Evolutionary conservation across 2,797 vertebrate genomes (phyloP).

Genomic region (Microhierax caerulescens): DNA sequence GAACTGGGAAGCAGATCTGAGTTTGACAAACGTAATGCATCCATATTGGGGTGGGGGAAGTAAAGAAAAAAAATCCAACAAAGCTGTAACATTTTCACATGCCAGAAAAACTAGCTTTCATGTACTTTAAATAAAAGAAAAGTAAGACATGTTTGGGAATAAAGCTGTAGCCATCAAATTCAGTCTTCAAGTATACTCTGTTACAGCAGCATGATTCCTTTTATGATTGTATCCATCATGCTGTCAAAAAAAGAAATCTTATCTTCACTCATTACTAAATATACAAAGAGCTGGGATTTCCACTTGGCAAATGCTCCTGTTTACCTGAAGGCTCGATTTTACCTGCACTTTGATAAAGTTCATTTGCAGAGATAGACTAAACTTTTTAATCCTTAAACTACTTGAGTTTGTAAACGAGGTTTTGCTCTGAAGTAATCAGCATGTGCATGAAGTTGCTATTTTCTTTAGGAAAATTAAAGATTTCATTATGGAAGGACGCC

Average conservation of each 20-base stretch:
- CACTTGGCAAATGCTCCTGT: conserved; percentile 70
- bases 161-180: neutral
- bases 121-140: conserved; percentile 45
- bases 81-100: conserved; percentile 28
- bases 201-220: conserved; percentile 34
- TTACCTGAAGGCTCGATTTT: conserved; percentile 71
- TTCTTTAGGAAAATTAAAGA: neutral
- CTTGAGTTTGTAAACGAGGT: neutral
- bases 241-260: conserved; percentile 73
- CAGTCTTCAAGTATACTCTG: conserved; percentile 27
- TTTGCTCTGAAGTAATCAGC: neutral
- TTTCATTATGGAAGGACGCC: conserved; percentile 10
- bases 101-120: conserved; percentile 57
- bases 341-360: conserved; percentile 68
- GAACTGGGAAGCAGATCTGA: neutral
- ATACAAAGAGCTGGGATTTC: conserved; percentile 74
- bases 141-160: neutral
- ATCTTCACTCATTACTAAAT: conserved; percentile 69
- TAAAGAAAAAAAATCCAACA: neutral
- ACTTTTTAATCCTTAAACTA: conserved; percentile 37
- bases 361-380: conserved; percentile 42
- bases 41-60: neutral
- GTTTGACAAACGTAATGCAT: neutral
- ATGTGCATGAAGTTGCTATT: neutral
- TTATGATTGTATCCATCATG: conserved; percentile 65